Conservation (phyloP, 2,888 invertebrate species). For the Cephalotes varians region DNA sequence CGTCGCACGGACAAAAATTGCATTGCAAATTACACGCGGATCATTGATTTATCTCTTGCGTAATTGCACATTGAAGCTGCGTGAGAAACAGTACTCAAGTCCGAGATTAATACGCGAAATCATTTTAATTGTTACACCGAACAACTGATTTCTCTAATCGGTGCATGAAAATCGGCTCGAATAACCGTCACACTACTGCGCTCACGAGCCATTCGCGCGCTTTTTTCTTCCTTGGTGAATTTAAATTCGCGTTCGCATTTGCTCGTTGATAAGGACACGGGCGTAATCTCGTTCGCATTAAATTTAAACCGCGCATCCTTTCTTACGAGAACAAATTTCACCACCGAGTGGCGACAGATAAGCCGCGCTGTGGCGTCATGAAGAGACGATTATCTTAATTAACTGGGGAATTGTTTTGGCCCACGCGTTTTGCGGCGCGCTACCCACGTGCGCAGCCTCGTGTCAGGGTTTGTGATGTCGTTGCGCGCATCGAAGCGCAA, state of each 20-base stretch:
- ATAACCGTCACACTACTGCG: neutral
- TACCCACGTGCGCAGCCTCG: constrained; percentile 70
- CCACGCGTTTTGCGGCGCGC: constrained; percentile 75
- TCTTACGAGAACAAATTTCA: constrained; percentile 68
- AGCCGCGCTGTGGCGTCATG: constrained; percentile 73
- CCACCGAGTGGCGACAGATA: constrained; percentile 65
- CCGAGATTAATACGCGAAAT: neutral
- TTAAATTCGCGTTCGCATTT: neutral
- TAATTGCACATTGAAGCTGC: neutral
- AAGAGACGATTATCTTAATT: constrained; percentile 84
- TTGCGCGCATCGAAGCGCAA: neutral
- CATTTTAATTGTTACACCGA: neutral
- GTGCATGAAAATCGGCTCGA: neutral
- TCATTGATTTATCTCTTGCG: constrained; percentile 44
- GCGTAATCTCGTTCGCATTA: neutral
- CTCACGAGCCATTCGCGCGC: constrained; percentile 4
- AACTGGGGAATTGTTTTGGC: constrained; percentile 82
- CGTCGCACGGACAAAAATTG: constrained; percentile 19
- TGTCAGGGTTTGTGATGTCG: constrained; percentile 29
- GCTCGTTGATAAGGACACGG: constrained; percentile 33
- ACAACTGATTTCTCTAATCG: neutral
- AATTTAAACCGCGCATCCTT: constrained; percentile 53
- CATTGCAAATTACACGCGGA: constrained; percentile 41
- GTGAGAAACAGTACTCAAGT: neutral
- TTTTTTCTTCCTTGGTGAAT: neutral